Conservation (phyloP, 2,113 vertebrate species). For the Tyto alba region DNA sequence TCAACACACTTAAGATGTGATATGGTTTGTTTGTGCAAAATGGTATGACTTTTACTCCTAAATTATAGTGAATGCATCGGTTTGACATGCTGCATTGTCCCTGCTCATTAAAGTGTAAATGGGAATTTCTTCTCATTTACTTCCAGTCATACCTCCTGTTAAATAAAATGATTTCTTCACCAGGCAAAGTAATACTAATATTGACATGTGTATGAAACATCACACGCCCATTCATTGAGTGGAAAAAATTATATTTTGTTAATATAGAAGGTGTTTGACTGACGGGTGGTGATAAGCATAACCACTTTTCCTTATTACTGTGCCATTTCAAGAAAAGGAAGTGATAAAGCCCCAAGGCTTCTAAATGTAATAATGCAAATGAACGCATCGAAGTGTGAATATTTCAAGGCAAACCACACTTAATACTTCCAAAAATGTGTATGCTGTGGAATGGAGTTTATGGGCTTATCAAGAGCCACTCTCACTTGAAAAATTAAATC, state of each 20-base stretch:
- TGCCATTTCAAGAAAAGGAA: conserved; percentile 71
- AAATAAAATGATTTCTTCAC: conserved; percentile 66
- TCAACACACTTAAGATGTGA: not conserved
- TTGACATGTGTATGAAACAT: conserved; percentile 65
- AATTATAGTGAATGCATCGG: conserved; percentile 2
- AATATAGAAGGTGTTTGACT: conserved; percentile 69
- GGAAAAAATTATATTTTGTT: conserved; percentile 69
- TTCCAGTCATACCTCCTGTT: conserved; percentile 54
- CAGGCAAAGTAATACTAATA: conserved; percentile 53
- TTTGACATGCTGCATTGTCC: conserved; percentile 67
- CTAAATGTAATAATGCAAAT: conserved; percentile 70
- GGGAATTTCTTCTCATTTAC: conserved; percentile 61
- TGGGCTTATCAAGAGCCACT: not conserved
- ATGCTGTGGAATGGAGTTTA: not conserved
- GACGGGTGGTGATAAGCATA: conserved; percentile 71
- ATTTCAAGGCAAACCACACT: conserved; percentile 34
- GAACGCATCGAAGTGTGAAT: conserved; percentile 51
- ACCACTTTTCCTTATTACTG: conserved; percentile 72
- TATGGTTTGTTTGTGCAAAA: conserved; percentile 18
- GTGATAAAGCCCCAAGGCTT: conserved; percentile 73
- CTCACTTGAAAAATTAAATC: not conserved
- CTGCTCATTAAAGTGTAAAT: conserved; percentile 63
- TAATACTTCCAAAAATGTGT: conserved; percentile 25
- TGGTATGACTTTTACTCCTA: conserved; percentile 13
- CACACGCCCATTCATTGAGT: conserved; percentile 53